Evolutionary conservation across 1,140 invertebrate genomes (phyloP), one percentile per base, ranked within the genome.

Genomic region (Magallana ariakensis): DNA sequence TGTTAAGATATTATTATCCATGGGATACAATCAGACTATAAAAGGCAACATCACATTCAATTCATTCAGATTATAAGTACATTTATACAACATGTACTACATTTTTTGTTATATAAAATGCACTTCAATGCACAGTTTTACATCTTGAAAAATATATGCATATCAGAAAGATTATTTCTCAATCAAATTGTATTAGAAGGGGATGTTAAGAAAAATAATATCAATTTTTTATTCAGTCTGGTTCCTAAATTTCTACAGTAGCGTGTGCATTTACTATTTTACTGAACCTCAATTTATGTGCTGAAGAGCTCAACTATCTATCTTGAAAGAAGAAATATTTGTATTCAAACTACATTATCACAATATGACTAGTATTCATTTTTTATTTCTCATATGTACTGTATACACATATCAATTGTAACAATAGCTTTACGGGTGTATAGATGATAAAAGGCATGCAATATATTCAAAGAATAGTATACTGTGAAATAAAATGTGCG

Each of bases 371-470:
- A 13, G 58, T 13, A 60, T 26, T 1, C 33, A 13, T 33, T 75
- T 10, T 26, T 19, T 75, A 5, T 26, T 10, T 75, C 19, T 19
- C n/a, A n/a, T n/a, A n/a, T n/a, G n/a, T n/a, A n/a, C n/a, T n/a
- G 10, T 70, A 70, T 26, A 70, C 22, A 70, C 26, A 9, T 26
- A 26, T 10, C 22, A 75, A 5, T 22, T 75, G 19, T 75, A 75
- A 75, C 11, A 75, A 33, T 22, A 75, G 11, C 33, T 26, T 13
- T 33, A 75, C 66, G 26, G 22, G 66, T 75, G 22, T 75, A 22
- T 75, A 75, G 13, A 26, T 22, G 1, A 75, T 75, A 75, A 75
- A 22, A 75, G 19, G 66, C 66, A 75, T 75, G 66, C 66, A 75
- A 75, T 75, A 75, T 26, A 22, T 7, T 26, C 11, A 33, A 26